Conservation (phyloP, 2,113 vertebrate species). For the Cebidichthys violaceus region DNA sequence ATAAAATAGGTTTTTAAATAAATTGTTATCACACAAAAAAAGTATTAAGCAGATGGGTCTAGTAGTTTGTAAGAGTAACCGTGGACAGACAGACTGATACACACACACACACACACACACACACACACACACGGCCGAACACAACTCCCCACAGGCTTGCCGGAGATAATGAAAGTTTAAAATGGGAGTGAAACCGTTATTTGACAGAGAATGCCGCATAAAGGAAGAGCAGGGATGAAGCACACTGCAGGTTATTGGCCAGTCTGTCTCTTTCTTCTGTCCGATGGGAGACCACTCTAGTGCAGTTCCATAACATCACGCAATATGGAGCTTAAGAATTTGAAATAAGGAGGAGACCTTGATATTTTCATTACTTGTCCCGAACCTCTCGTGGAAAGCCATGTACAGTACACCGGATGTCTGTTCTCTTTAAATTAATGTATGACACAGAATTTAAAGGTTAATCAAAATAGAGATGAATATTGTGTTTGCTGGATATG, state of each 20-base stretch:
- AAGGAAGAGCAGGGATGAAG: background rate
- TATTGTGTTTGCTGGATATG: background rate
- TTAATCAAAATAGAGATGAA: background rate
- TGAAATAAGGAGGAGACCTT: background rate
- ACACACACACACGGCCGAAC: background rate
- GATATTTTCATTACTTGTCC: background rate
- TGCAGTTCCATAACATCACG: background rate
- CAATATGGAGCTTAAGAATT: background rate
- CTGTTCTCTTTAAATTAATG: background rate
- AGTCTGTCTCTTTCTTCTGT: background rate
- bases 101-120: no score
- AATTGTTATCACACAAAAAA: background rate
- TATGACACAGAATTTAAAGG: background rate
- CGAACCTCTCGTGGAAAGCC: background rate
- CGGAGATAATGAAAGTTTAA: constrained; percentile 7
- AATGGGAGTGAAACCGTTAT: background rate
- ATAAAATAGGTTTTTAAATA: background rate
- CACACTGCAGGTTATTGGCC: background rate
- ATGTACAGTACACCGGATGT: background rate
- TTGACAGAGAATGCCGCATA: background rate
- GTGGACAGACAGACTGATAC: background rate
- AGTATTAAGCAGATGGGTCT: background rate
- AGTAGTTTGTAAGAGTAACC: background rate
- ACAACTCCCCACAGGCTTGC: background rate
- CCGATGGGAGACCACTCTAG: background rate